These are phyloP conservation scores for Serripes groenlandicus DNA, from an alignment of 2,888 invertebrate genomes.

Conservation along the genomic window DNA sequence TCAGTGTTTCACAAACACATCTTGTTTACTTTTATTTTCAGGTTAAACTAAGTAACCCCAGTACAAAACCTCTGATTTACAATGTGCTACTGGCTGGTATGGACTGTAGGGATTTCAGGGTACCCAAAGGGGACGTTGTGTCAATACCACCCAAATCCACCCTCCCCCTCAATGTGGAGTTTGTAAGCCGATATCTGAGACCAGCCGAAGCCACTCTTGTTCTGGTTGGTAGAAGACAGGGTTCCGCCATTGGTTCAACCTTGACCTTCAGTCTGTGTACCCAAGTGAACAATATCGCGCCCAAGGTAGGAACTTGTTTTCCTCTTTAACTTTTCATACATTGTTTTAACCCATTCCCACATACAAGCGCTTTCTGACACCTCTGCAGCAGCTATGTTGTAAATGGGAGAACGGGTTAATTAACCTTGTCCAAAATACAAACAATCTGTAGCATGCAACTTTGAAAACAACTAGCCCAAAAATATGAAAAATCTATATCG, in stretches of 20 bases:
- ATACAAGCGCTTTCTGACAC: too few species aligned
- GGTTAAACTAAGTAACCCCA: slow-evolving; percentile 85
- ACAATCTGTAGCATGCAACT: too few species aligned
- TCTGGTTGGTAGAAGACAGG: slow-evolving; percentile 83
- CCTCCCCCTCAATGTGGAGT: slow-evolving; percentile 78
- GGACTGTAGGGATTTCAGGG: slow-evolving; percentile 83
- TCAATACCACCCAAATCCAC: slow-evolving; percentile 83
- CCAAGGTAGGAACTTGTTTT: slow-evolving; percentile 80
- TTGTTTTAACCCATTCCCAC: too few species aligned
- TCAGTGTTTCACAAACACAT: background rate
- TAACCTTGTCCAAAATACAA: too few species aligned
- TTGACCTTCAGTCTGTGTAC: slow-evolving; percentile 84
- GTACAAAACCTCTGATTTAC: slow-evolving; percentile 84
- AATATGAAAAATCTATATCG: too few species aligned
- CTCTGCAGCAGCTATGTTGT: too few species aligned
- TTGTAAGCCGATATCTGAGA: slow-evolving; percentile 82
- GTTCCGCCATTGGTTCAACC: slow-evolving; percentile 82
- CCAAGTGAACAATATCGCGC: slow-evolving; percentile 83
- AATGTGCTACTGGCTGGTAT: slow-evolving; percentile 83
- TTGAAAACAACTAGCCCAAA: too few species aligned
- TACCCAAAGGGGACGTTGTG: slow-evolving; percentile 83
- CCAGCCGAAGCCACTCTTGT: slow-evolving; percentile 84
- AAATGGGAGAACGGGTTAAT: too few species aligned
- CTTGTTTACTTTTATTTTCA: slow-evolving; percentile 47
- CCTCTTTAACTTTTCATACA: too few species aligned